Evolutionary conservation across 2,888 invertebrate species (phyloP).

Genomic region (Melanophora roralis): DNA sequence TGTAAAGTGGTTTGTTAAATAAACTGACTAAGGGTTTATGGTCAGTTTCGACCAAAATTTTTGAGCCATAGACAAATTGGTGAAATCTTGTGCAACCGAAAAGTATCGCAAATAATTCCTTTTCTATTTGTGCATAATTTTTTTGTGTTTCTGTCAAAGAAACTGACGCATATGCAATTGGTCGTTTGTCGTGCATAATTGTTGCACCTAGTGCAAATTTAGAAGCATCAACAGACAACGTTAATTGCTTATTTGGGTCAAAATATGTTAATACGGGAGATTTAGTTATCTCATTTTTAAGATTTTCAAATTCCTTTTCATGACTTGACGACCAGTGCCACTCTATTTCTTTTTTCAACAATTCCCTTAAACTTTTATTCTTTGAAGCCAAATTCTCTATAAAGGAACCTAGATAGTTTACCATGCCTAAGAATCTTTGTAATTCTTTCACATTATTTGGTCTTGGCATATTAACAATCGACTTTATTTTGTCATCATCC

Average conservation of each 20-base stretch:
- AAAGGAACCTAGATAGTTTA: constrained; percentile 63
- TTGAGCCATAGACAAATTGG: constrained; percentile 55
- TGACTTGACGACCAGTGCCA: constrained; percentile 48
- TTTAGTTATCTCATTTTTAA: constrained; percentile 35
- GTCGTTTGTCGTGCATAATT: constrained; percentile 33
- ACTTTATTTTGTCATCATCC: constrained; percentile 34
- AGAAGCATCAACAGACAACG: constrained; percentile 8
- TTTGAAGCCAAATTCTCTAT: constrained; percentile 61
- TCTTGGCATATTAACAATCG: constrained; percentile 34
- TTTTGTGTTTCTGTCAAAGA: constrained; percentile 48
- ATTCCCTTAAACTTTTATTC: constrained; percentile 49
- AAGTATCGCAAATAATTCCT: constrained; percentile 60
- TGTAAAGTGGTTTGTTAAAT: constrained; percentile 30
- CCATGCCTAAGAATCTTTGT: constrained; percentile 51
- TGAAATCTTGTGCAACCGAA: constrained; percentile 59
- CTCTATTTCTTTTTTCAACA: constrained; percentile 52
- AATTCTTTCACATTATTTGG: constrained; percentile 26
- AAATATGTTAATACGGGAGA: constrained; percentile 47
- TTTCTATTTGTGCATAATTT: constrained; percentile 63
- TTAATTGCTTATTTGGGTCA: constrained; percentile 30
- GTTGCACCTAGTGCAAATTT: constrained; percentile 33
- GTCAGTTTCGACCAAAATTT: constrained; percentile 37
- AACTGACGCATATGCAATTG: constrained; percentile 53
- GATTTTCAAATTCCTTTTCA: constrained; percentile 32
- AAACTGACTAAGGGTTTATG: constrained; percentile 25